Base-by-base conservation (phyloP, 2,888 invertebrate species). In the Cantharis rustica region DNA sequence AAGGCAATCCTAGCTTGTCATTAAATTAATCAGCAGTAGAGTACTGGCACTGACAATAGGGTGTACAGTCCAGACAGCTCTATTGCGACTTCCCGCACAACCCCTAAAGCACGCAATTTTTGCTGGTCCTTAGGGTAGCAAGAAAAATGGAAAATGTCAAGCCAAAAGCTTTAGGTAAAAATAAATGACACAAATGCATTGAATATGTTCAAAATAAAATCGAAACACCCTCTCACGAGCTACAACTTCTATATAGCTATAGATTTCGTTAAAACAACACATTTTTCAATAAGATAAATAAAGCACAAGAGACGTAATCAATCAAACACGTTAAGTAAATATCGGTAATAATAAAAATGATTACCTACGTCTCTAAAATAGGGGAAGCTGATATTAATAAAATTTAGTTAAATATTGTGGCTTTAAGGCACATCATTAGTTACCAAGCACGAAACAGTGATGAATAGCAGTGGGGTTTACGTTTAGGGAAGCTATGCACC, bases 1-100 rank as follows among this genome's bases (percentile, higher is more conserved):
- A 84, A 82, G 82, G 83, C 83, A 84, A 84, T 84, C 82, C 83
- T 82, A 83, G 82, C 83, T 83, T 84, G 84, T 85, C 84, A 83
- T 85, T 85, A 84, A 85, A 85, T 85, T 85, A 83, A 84, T 84
- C 84, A 83, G 82, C 80, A 80, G 79, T 79, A 73, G 80, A 75
- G 79, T 80, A 79, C 83, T 84, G 84, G 69, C 81, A 80, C 81
- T 84, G 84, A 84, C 84, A 84, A 83, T 82, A 82, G 82, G 75
- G 81, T 81, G 82, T 83, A 82, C 82, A 80, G 81, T 83, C 81
- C 81, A 80, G 81, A 82, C 82, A 80, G 81, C 84, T 82, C 82
- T 80, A 82, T 83, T 80, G 82, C 81, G 78, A 80, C 79, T 80
- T 80, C 79, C 81, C 72, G 20, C 70, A 69, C 77, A 75, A 13